These are phyloP conservation scores for Rhaphigaster nebulosa DNA, from an alignment of 2,888 invertebrate species.

Conservation along the genomic window DNA sequence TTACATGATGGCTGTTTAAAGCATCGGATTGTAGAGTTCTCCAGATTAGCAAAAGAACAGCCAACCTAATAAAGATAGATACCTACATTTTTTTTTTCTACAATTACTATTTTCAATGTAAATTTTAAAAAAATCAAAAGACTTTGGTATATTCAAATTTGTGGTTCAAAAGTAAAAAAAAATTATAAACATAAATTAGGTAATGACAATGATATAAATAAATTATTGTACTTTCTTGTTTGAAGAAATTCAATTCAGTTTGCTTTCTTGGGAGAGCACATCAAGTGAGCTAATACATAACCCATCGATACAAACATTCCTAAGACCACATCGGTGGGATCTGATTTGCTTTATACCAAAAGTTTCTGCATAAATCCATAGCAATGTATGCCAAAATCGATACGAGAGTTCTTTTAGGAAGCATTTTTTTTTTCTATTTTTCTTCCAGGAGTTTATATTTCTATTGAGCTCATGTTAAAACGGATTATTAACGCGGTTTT, in stretches of 20 bases:
- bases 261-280: not conserved
- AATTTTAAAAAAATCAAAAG: too few species aligned
- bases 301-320: not conserved
- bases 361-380: not conserved
- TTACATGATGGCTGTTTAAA: too few species aligned
- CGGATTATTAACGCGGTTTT: not conserved
- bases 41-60: too few species aligned
- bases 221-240: not conserved
- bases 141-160: too few species aligned
- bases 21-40: too few species aligned
- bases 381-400: not conserved
- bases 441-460: not conserved
- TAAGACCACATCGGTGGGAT: not conserved
- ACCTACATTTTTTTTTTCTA: too few species aligned
- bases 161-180: too few species aligned
- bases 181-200: too few species aligned
- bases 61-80: too few species aligned
- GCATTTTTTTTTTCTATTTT: not conserved
- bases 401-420: not conserved
- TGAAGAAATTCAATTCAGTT: not conserved
- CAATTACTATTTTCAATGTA: too few species aligned
- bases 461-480: not conserved
- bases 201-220: too few species aligned
- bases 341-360: not conserved
- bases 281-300: not conserved